These are phyloP conservation scores for Alligator mississippiensis DNA, from an alignment of 2,113 vertebrate genomes.

Conservation along the genomic window DNA sequence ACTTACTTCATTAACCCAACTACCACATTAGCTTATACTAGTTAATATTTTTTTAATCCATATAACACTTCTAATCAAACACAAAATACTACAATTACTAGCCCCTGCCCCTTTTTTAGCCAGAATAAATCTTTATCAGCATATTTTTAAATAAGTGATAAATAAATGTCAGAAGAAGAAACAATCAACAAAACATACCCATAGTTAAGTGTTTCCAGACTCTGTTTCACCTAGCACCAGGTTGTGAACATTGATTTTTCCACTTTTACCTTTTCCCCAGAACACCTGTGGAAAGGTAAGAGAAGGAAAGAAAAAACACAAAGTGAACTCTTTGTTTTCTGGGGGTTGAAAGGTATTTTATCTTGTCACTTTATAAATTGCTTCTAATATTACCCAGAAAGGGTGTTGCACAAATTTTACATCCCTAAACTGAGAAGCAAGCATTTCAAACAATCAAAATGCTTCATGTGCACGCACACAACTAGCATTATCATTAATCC, in stretches of 20 bases:
- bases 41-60: background rate
- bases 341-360: background rate
- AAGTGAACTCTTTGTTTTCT: background rate
- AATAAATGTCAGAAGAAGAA: background rate
- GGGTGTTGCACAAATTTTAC: background rate
- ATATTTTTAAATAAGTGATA: background rate
- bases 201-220: background rate
- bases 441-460: too few relatives aligned
- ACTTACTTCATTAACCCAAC: background rate
- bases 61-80: background rate
- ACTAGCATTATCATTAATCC: background rate
- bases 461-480: background rate
- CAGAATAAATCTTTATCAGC: rapidly evolving
- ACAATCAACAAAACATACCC: background rate
- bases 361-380: background rate
- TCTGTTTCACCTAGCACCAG: background rate
- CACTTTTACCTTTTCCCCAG: background rate
- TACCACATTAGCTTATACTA: background rate
- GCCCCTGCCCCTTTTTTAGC: background rate
- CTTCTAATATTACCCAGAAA: background rate
- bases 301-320: background rate
- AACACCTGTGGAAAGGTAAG: background rate
- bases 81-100: too few relatives aligned
- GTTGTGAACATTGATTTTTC: background rate
- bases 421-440: background rate